These are phyloP conservation scores for Vimba vimba DNA, from an alignment of 2,113 vertebrate genomes.

Conservation along the genomic window DNA sequence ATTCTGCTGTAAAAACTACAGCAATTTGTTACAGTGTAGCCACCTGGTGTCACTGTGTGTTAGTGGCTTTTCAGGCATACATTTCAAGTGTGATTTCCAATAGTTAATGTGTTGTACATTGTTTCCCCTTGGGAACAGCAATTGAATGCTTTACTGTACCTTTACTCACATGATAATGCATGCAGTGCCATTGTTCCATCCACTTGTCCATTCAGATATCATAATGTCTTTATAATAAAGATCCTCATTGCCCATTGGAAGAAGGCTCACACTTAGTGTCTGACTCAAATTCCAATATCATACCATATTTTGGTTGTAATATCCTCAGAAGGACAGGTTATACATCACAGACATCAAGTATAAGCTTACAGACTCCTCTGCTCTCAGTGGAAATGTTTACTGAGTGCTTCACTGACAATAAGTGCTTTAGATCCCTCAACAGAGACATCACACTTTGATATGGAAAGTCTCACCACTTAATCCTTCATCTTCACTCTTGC, in stretches of 20 bases:
- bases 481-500: slow-evolving; percentile 16
- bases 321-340: slow-evolving; percentile 15
- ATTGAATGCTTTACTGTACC: neutral
- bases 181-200: slow-evolving; percentile 2
- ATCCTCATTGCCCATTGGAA: neutral
- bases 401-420: slow-evolving; percentile 38
- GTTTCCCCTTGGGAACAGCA: neutral
- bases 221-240: slow-evolving; percentile 1
- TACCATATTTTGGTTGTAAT: neutral
- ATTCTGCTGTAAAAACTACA: too few relatives aligned
- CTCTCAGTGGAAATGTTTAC: slow-evolving; percentile 15
- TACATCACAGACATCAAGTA: slow-evolving; percentile 23
- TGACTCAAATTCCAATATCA: neutral
- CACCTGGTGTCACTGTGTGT: neutral
- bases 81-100: neutral
- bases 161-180: neutral
- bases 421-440: slow-evolving; percentile 32
- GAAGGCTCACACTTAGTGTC: neutral
- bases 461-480: slow-evolving; percentile 41
- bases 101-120: slow-evolving; percentile 12
- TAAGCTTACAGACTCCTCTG: neutral
- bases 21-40: neutral
- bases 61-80: neutral
- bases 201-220: neutral
- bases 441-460: slow-evolving; percentile 47